These are phyloP conservation scores for Cyclophora albipunctata DNA, from an alignment of 2,888 invertebrate species.

Conservation along the genomic window DNA sequence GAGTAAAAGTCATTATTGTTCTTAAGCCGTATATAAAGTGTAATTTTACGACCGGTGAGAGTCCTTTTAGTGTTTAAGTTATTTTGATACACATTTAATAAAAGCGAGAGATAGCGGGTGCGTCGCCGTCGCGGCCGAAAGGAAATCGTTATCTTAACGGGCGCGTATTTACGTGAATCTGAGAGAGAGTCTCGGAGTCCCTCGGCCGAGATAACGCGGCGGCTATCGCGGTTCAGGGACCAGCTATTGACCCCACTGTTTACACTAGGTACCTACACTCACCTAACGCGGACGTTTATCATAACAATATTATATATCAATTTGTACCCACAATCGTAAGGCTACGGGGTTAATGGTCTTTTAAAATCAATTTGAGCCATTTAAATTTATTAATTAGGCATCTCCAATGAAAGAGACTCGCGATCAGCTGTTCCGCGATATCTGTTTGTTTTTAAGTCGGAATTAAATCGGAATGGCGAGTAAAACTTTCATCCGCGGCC, in stretches of 20 bases:
- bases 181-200: constrained; percentile 55
- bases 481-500: constrained; percentile 65
- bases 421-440: constrained; percentile 35
- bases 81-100: constrained; percentile 51
- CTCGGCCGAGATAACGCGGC: constrained; percentile 49
- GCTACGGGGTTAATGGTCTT: constrained; percentile 54
- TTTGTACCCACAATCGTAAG: constrained; percentile 57
- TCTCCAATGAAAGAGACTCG: constrained; percentile 14
- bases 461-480: constrained; percentile 56
- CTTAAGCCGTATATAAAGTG: constrained; percentile 5
- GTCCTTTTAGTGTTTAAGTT: constrained; percentile 45
- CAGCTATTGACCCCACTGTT: constrained; percentile 71
- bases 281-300: constrained; percentile 48
- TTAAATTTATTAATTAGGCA: constrained; percentile 32
- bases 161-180: constrained; percentile 68
- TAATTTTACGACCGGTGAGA: constrained; percentile 47
- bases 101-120: constrained; percentile 50
- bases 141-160: constrained; percentile 72
- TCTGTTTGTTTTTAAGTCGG: constrained; percentile 44
- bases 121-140: constrained; percentile 59
- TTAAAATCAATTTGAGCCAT: constrained; percentile 56
- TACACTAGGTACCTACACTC: constrained; percentile 44
- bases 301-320: constrained; percentile 50
- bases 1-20: background rate
- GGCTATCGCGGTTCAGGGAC: constrained; percentile 49